These are phyloP conservation scores for Lagopus muta DNA, from an alignment of 2,113 vertebrate species.

Conservation along the genomic window DNA sequence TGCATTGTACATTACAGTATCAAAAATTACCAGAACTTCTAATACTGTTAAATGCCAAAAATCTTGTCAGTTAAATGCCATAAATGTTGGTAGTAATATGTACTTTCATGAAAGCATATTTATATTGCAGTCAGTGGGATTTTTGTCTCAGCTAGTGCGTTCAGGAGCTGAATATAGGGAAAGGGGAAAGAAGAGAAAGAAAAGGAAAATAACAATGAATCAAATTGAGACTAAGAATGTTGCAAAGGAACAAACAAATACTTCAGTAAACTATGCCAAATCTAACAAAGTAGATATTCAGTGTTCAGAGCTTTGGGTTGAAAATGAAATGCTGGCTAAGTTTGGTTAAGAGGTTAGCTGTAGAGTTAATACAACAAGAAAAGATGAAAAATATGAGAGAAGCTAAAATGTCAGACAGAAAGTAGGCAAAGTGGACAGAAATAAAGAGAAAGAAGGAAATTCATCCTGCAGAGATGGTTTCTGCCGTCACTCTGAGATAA, in stretches of 20 bases:
- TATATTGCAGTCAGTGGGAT: neutral
- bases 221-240: neutral
- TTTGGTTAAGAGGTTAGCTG: neutral
- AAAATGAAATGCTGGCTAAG: neutral
- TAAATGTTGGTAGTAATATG: neutral
- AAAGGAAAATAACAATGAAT: neutral
- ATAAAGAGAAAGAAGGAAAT: slow-evolving; percentile 58
- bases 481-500: slow-evolving; percentile 67
- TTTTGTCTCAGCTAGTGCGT: neutral
- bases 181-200: neutral
- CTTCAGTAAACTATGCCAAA: neutral
- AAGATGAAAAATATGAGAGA: neutral
- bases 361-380: neutral
- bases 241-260: neutral
- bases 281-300: neutral
- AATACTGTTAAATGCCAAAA: neutral
- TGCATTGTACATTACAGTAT: neutral
- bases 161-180: neutral
- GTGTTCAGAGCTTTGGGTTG: neutral
- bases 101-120: neutral
- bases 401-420: slow-evolving; percentile 9
- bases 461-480: slow-evolving; percentile 63
- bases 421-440: slow-evolving; percentile 47
- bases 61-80: neutral
- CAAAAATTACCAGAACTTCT: neutral